phyloP scores from a whole-genome alignment of 2,888 invertebrate species.

The Torymus aiolomorphi region DNA sequence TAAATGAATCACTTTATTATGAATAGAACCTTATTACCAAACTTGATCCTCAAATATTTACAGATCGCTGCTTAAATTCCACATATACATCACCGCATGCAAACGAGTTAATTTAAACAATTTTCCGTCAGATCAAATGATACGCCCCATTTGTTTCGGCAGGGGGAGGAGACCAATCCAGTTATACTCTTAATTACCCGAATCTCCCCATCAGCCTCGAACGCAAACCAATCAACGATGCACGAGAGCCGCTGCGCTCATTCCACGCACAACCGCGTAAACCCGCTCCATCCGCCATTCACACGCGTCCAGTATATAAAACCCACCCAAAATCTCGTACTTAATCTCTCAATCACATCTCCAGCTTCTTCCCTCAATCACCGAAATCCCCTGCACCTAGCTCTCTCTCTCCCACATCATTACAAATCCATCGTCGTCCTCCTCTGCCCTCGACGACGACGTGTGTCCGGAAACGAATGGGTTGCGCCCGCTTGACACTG shows the following conservation, averaged over 20 bases:
- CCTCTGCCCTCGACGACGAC: background rate
- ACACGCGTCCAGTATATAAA: conserved; percentile 24
- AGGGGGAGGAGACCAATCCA: too few relatives aligned
- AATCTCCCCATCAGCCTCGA: background rate
- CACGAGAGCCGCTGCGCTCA: background rate
- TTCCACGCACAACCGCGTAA: background rate
- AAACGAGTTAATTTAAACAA: too few relatives aligned
- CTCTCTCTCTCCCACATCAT: background rate
- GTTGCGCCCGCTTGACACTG: conserved; percentile 47
- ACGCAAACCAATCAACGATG: background rate
- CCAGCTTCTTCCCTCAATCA: background rate
- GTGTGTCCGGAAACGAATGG: conserved; percentile 43
- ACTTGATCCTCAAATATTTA: too few relatives aligned
- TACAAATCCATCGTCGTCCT: background rate
- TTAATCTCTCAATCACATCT: conserved; percentile 34
- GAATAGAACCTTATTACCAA: too few relatives aligned
- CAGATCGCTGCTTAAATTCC: too few relatives aligned
- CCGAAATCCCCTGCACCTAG: background rate
- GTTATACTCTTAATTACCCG: too few relatives aligned
- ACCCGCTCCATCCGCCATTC: conserved; percentile 15
- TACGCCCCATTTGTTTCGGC: too few relatives aligned
- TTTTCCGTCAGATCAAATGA: too few relatives aligned
- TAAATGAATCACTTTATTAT: too few relatives aligned
- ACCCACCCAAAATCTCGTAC: conserved; percentile 25
- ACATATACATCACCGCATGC: too few relatives aligned